Percentiles rank a stretch among this genome's conserved stretches.
Conservation (phyloP, 2,797 vertebrate species). For the Pristis pectinata region DNA sequence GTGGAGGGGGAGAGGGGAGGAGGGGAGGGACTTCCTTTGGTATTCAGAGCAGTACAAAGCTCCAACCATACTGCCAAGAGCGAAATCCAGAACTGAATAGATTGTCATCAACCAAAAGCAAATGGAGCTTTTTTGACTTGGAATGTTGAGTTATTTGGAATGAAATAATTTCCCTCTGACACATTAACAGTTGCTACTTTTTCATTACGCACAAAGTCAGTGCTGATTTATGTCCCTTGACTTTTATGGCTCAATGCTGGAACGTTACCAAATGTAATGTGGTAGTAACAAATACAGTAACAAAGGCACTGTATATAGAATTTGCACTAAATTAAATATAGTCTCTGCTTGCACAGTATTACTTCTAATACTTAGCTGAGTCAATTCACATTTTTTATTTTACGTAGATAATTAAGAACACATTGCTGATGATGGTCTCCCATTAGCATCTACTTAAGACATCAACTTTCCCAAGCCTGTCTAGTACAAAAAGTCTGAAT, state of each 20-base stretch:
- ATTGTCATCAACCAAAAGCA: background rate
- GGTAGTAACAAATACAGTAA: constrained; percentile 67
- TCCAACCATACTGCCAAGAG: background rate
- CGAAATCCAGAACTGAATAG: background rate
- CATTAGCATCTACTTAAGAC: constrained; percentile 66
- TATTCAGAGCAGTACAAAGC: background rate
- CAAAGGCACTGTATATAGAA: constrained; percentile 68
- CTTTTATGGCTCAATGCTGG: background rate
- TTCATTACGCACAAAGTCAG: background rate
- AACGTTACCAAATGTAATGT: background rate
- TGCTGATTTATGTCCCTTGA: constrained; percentile 12
- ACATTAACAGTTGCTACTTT: background rate
- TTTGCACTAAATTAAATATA: constrained; percentile 58
- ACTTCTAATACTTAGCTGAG: constrained; percentile 69
- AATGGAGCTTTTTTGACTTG: background rate
- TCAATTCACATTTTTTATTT: constrained; percentile 61
- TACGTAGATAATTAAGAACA: constrained; percentile 74
- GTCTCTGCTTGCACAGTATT: constrained; percentile 60
- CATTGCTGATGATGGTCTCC: constrained; percentile 47
- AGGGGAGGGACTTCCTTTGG: background rate
- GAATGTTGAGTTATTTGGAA: background rate
- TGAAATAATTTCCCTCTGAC: background rate
- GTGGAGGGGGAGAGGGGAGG: too few species aligned
- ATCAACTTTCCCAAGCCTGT: constrained; percentile 72
- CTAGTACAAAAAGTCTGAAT: constrained; percentile 69